Base-by-base conservation (phyloP, 2,113 vertebrate species). In the Corydoras maculifer region DNA sequence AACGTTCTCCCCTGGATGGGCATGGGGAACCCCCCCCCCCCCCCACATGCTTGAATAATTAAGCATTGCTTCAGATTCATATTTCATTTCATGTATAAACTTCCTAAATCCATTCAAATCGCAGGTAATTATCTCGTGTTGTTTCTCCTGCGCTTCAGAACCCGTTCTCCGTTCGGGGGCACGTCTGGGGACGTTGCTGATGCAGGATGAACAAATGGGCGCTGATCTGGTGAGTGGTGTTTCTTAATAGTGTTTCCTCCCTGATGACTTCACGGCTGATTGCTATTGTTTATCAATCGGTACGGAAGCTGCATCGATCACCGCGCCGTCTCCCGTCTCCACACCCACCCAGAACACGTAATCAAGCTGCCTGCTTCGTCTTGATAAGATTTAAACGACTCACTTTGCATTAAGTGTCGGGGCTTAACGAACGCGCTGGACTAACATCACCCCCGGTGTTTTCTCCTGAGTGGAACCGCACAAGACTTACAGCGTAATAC, bases 181-280 rank as follows among this genome's bases (percentile, higher is more conserved):
- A 9, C 4, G 58, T 57, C 32, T 50, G 72, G 72, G 68, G 43
- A 57, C 7, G 31, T 49, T 9, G 32, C 50, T 58, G 15, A 15
- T 43, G 54, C 18, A 4, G 9, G 18, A 68, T 61, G 61, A 13
- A 48, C 53, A 66, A 53, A 65, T 9, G 58, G 32, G 30, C 11
- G 53, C 60, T 48, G 29, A 15, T 50, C 31, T 68, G 72, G 18
- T 50, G 2, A 68, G 72, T 59, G 48, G 58, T 55, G 57, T 55
- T 57, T 61, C 31, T 68, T 74, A 74, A 74, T 62, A 57, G 65
- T 62, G 72, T 62, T 74, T 74, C 59, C 72, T 74, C 72, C 65
- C 72, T 1, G 31, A 68, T 68, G 65, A 74, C 68, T 68, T 73
- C 43, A 74, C 48, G 59, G 50, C 65, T 68, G 72, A 74, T 68